A percentile compares a stretch with the other conserved stretches of the same genome.
Evolutionary conservation across 1,140 invertebrate species (phyloP).

Genomic region (Harlomillsia oculata): DNA sequence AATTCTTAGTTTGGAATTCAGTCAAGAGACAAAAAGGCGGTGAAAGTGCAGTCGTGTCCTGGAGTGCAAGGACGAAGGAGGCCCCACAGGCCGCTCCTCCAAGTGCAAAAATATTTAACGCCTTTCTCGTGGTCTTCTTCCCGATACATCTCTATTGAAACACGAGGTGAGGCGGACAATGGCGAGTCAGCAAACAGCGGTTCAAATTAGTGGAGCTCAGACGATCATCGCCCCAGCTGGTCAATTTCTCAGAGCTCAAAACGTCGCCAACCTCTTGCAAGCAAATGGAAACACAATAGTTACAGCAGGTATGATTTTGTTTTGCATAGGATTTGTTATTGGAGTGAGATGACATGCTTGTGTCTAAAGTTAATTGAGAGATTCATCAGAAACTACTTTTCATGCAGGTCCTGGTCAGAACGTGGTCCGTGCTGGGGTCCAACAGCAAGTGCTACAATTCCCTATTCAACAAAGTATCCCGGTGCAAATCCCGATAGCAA

Average conservation of each 20-base stretch:
- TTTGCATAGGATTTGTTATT: neutral
- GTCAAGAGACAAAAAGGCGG: too few species aligned
- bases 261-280: constrained; percentile 31
- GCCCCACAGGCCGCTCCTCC: too few species aligned
- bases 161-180: too few species aligned
- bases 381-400: neutral
- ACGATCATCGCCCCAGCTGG: constrained; percentile 32
- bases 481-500: constrained; percentile 82
- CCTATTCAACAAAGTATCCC: constrained; percentile 76
- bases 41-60: too few species aligned
- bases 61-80: too few species aligned
- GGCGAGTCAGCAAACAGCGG: constrained; percentile 24
- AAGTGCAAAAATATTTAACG: too few species aligned
- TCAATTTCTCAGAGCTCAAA: constrained; percentile 32
- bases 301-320: constrained; percentile 13
- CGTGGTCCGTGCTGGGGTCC: constrained; percentile 47
- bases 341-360: neutral
- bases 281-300: constrained; percentile 31
- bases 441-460: constrained; percentile 62
- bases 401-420: constrained; percentile 53
- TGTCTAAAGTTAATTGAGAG: neutral
- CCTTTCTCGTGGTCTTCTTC: too few species aligned
- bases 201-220: constrained; percentile 27
- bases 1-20: too few species aligned
- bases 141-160: too few species aligned